Evolutionary conservation across 2,888 invertebrate species (phyloP).

Genomic region (Tuta absoluta): DNA sequence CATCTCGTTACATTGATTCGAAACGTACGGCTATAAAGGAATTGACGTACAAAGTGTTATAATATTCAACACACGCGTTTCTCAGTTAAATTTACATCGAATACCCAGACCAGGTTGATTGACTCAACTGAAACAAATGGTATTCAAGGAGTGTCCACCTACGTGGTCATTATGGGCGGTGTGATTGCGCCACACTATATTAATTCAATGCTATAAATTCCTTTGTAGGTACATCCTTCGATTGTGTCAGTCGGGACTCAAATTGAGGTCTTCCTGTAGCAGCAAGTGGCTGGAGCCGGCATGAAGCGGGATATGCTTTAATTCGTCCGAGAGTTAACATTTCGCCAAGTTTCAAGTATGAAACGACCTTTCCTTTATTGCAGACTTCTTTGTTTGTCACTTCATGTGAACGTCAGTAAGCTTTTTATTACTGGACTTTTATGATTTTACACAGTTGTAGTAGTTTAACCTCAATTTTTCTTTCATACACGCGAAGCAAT

Average conservation of each 20-base stretch:
- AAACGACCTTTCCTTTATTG: conserved; percentile 8
- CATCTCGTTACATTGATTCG: conserved; percentile 24
- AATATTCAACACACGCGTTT: conserved; percentile 34
- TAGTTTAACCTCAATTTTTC: conserved; percentile 11
- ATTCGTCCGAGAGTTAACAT: conserved; percentile 1
- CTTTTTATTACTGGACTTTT: not conserved
- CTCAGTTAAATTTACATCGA: conserved; percentile 46
- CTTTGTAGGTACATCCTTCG: conserved; percentile 73
- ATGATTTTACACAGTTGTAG: conserved; percentile 2
- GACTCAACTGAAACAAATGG: conserved; percentile 56
- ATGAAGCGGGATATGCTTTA: conserved; percentile 34
- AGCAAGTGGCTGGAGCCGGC: conserved; percentile 39
- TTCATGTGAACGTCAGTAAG: not conserved
- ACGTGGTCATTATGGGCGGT: conserved; percentile 59
- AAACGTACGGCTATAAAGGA: conserved; percentile 17
- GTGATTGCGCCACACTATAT: conserved; percentile 46
- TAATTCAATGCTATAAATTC: conserved; percentile 60
- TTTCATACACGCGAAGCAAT: conserved; percentile 9
- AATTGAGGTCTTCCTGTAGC: conserved; percentile 64
- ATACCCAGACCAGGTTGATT: conserved; percentile 43
- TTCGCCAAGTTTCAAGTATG: conserved; percentile 8
- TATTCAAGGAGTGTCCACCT: conserved; percentile 65
- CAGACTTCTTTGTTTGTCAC: conserved; percentile 11
- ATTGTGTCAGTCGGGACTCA: conserved; percentile 57
- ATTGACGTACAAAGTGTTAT: conserved; percentile 25